phyloP scores from a whole-genome alignment of 2,888 invertebrate genomes.

The Elmis aenea region DNA sequence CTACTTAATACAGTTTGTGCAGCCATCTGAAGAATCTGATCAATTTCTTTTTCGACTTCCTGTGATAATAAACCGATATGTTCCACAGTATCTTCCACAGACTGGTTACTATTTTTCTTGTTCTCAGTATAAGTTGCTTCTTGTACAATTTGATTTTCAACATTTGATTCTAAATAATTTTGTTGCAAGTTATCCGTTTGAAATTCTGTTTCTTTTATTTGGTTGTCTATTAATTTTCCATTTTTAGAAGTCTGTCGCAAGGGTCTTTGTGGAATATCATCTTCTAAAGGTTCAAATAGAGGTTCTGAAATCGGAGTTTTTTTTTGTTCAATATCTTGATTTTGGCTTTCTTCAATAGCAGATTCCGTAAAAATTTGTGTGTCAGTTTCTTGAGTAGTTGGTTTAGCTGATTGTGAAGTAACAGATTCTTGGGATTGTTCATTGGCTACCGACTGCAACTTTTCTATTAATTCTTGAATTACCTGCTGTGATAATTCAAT shows the following conservation, averaged over 20 bases:
- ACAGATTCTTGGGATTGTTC: not conserved
- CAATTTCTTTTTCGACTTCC: no score
- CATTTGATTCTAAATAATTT: no score
- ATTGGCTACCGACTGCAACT: constrained; percentile 37
- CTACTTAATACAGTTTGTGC: no score
- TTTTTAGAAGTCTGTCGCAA: constrained; percentile 14
- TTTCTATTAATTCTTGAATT: constrained; percentile 60
- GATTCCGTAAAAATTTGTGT: constrained; percentile 2
- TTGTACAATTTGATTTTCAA: no score
- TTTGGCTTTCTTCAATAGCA: not conserved
- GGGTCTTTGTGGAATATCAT: constrained; percentile 48
- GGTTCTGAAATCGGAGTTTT: constrained; percentile 42
- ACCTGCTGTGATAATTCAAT: constrained; percentile 65
- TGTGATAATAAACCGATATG: no score
- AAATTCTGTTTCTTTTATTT: no score
- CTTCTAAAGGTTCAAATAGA: constrained; percentile 47
- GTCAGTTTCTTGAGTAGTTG: constrained; percentile 9
- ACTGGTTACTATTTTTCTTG: no score
- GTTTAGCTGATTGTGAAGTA: constrained; percentile 4
- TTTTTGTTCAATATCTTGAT: constrained; percentile 34
- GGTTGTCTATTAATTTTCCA: no score
- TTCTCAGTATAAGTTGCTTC: no score
- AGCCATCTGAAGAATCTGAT: no score
- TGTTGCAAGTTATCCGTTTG: no score
- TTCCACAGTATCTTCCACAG: no score